Evolutionary conservation across 2,113 vertebrate species (phyloP).

Genomic region (Labrus mixtus): DNA sequence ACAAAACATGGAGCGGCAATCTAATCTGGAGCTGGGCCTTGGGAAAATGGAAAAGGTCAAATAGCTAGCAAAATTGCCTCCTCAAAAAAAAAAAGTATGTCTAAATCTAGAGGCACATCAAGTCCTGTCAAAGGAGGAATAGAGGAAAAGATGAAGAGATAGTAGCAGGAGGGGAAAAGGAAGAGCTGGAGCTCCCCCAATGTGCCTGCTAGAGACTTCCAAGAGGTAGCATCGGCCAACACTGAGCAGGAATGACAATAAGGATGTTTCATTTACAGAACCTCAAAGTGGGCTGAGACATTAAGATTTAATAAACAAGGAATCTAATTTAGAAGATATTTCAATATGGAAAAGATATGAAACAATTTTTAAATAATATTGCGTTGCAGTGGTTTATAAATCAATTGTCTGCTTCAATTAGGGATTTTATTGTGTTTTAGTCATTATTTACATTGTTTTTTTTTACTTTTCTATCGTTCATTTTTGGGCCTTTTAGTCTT

Average conservation of each 20-base stretch:
- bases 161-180: conserved; percentile 39
- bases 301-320: not conserved
- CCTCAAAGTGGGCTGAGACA: not conserved
- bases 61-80: conserved; percentile 83
- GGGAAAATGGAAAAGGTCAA: conserved; percentile 87
- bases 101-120: conserved; percentile 83
- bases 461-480: too few species aligned
- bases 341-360: too few species aligned
- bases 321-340: too few species aligned
- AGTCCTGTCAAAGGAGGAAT: conserved; percentile 74
- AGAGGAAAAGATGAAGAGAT: conserved; percentile 70
- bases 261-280: not conserved
- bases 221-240: conserved; percentile 25
- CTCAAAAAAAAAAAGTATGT: conserved; percentile 82
- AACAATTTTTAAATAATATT: too few species aligned
- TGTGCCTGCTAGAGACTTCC: conserved; percentile 35
- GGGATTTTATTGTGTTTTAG: too few species aligned
- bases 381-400: too few species aligned
- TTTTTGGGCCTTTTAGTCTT: too few species aligned
- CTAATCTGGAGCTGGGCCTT: conserved; percentile 83
- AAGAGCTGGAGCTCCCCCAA: conserved; percentile 65
- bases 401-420: too few species aligned
- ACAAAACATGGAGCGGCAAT: conserved; percentile 83
- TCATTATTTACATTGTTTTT: too few species aligned
- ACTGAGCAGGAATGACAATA: conserved; percentile 17